Conservation (phyloP, 2,888 invertebrate species). For the Sinopyrophorus schimmeli region DNA sequence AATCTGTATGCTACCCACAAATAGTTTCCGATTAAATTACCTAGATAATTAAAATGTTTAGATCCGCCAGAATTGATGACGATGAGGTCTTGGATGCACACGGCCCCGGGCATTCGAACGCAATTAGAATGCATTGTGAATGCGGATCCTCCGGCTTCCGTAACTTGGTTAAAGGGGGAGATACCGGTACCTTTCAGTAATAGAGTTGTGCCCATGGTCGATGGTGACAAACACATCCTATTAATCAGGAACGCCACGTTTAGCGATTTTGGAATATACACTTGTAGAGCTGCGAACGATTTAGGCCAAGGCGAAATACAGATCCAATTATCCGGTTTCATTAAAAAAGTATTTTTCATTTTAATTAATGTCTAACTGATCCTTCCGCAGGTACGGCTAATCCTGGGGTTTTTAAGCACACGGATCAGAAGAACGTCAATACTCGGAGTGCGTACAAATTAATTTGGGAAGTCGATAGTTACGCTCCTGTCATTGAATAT, state of each 20-base stretch:
- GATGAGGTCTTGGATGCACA: constrained; percentile 71
- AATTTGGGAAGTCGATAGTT: constrained; percentile 85
- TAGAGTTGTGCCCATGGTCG: constrained; percentile 54
- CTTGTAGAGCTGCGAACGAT: constrained; percentile 75
- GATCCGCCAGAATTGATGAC: constrained; percentile 75
- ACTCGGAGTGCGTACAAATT: constrained; percentile 66
- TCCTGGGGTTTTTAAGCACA: constrained; percentile 68
- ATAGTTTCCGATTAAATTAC: background rate
- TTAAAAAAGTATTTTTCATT: constrained; percentile 9
- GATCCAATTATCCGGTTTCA: constrained; percentile 72
- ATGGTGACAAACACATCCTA: constrained; percentile 63
- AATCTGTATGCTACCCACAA: constrained; percentile 63
- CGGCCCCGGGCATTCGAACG: constrained; percentile 70
- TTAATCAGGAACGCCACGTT: constrained; percentile 69
- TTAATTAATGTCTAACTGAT: background rate
- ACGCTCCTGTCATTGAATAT: constrained; percentile 76
- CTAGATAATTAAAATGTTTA: too few species aligned
- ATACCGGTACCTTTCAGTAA: constrained; percentile 58
- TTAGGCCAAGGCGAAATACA: constrained; percentile 71
- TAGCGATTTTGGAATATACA: constrained; percentile 76
- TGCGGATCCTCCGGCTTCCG: constrained; percentile 70
- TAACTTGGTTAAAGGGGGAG: constrained; percentile 70
- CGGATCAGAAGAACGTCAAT: constrained; percentile 56
- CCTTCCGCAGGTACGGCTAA: constrained; percentile 65
- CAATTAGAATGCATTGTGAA: constrained; percentile 71